Base-by-base conservation (phyloP, 1,140 invertebrate genomes). In the Drosophila busckii region DNA sequence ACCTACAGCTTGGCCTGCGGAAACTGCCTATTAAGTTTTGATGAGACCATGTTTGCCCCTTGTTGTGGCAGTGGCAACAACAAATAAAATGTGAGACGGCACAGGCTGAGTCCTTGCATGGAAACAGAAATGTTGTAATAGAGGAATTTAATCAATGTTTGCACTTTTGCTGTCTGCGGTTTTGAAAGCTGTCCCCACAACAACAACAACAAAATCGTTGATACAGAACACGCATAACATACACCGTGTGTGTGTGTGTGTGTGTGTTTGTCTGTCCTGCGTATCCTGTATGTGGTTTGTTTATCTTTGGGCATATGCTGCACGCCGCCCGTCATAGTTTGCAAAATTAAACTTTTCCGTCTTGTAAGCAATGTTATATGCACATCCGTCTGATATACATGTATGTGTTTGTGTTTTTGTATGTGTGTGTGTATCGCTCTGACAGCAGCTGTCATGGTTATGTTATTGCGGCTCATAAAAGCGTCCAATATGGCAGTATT, bases 1-100 rank as follows among this genome's bases (percentile, higher is more conserved):
- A 56, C 65, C 65, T 34, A 52, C 10, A 13, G 49, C 44, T 65
- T 54, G 32, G 53, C 12, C 45, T 53, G 70, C 64, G 70, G 70
- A 75, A 73, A 73, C 64, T 64, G 70, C 54, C 64, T 65, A 70
- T 75, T 75, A 76, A 78, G 70, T 78, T 76, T 76, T 76, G 71
- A 75, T 75, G 67, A 70, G 55, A 44, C 34, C 22, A 34, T 12
- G 22, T 20, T 17, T 46, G 40, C 22, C 34, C 50, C 53, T 52
- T 55, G 62, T 67, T 66, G 63, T 15, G 26, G 49, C 49, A 26
- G 19, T 42, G 63, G 41, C 64, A 56, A 29, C 38, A 61, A 44
- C 41, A n/a, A 5, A 46, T 17, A 10, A 9, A 29, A 9, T 35
- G 59, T 45, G 29, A 16, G 38, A 0, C 0, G 34, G 37, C 53